Base-by-base conservation (phyloP, 2,113 vertebrate species). In the Myotis yumanensis region DNA sequence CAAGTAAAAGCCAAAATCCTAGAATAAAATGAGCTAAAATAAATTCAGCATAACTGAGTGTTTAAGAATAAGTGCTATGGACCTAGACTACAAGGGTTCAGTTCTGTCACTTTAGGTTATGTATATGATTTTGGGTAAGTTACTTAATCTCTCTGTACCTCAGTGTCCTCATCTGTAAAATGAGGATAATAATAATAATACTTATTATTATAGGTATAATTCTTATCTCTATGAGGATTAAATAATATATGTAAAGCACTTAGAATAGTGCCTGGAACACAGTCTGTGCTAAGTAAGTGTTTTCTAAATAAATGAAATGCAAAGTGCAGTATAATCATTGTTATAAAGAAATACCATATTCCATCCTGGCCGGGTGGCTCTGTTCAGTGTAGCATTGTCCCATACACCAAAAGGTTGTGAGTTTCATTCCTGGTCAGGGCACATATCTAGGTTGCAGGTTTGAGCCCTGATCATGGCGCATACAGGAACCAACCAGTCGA, bases 1-100 rank as follows among this genome's bases (percentile, higher is more conserved):
- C 71, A 90, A 93, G 76, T 73, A 22, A 87, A 87, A 85, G 25
- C 69, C 62, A 86, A 83, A 84, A 87, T 57, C 20, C 43, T 91
- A 80, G 40, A 93, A 86, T 83, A 69, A 83, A 68, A 72, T 46
- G 37, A 85, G 80, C 16, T 81, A 77, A 91, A 84, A 64, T 79
- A 92, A 95, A 73, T 35, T 11, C 57, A 62, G n/a, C n/a, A 4
- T 83, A 82, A 46, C 87, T 28, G 40, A 89, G 10, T 75, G 37
- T 69, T 64, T 83, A 83, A 79, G 46, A 90, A 35, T 40, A 73
- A 51, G 64, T 59, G 28, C 54, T 32, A 5, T 80, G 22, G 4
- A 64, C 83, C 57, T 68, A 51, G 35, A 32, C 62, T 46, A 22
- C 40, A 30, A 62, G 35, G 16, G 11, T 76, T 91, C 66, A 14